These are phyloP conservation scores for Drosophila subquinaria DNA, from an alignment of 2,888 invertebrate genomes.

Conservation along the genomic window DNA sequence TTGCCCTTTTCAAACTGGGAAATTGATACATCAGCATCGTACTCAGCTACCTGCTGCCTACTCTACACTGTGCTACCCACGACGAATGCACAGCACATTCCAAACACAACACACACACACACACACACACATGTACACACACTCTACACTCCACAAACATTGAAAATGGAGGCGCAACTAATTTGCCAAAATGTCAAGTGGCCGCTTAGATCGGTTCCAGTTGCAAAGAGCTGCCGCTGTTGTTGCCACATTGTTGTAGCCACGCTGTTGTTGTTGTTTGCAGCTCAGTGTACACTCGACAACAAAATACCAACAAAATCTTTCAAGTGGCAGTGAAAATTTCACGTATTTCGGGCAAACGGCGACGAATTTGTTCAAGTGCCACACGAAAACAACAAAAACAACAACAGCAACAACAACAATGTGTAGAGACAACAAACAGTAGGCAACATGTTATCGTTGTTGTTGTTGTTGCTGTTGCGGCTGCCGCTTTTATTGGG, in stretches of 20 bases:
- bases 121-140: constrained; percentile 15
- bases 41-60: constrained; percentile 9
- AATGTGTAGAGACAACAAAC: constrained; percentile 18
- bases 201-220: constrained; percentile 53
- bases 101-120: constrained; percentile 3
- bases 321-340: constrained; percentile 74
- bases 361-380: constrained; percentile 62
- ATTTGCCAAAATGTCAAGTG: constrained; percentile 78
- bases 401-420: constrained; percentile 24
- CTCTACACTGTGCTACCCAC: constrained; percentile 29
- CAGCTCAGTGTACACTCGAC: constrained; percentile 55
- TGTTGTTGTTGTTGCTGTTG: constrained; percentile 11
- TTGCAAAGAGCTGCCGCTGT: constrained; percentile 56
- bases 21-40: constrained; percentile 48
- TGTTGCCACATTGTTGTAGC: constrained; percentile 3
- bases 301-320: constrained; percentile 51
- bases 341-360: constrained; percentile 63
- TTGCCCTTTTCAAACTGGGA: constrained; percentile 27
- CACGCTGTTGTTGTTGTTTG: constrained; percentile 7
- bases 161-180: constrained; percentile 74
- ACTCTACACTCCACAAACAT: constrained; percentile 24
- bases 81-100: constrained; percentile 12
- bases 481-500: constrained; percentile 31
- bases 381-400: constrained; percentile 29
- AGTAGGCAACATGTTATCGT: constrained; percentile 37